A percentile compares a stretch with the other conserved stretches of the same genome.
phyloP scores from a whole-genome alignment of 2,888 invertebrate genomes.

The Drosophila pullipes region DNA sequence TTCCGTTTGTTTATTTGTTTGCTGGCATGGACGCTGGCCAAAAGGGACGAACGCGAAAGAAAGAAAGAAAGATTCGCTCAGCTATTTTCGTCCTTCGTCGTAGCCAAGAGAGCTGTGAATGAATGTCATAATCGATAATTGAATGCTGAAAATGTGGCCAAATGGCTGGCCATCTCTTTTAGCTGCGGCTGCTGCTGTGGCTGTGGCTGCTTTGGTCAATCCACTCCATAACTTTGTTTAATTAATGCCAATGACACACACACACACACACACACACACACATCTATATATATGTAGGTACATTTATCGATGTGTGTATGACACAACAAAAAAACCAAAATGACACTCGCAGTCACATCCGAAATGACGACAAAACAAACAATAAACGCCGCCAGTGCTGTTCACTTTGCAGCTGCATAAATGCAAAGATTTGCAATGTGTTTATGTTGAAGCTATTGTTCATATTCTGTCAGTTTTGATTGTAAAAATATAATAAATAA shows the following conservation, averaged over 20 bases:
- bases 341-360: slow-evolving; percentile 71
- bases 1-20: slow-evolving; percentile 54
- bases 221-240: slow-evolving; percentile 73
- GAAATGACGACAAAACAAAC: slow-evolving; percentile 74
- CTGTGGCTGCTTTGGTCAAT: slow-evolving; percentile 18
- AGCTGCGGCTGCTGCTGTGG: slow-evolving; percentile 16
- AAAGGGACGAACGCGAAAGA: slow-evolving; percentile 6
- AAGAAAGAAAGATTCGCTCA: slow-evolving; percentile 23
- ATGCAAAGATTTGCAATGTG: background rate
- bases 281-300: background rate
- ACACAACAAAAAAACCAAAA: slow-evolving; percentile 42
- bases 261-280: slow-evolving; percentile 25
- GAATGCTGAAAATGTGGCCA: slow-evolving; percentile 69
- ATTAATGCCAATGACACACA: slow-evolving; percentile 71
- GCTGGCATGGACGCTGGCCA: slow-evolving; percentile 39
- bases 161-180: slow-evolving; percentile 29
- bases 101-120: slow-evolving; percentile 66
- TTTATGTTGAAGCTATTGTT: background rate
- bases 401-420: background rate
- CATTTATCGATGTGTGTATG: slow-evolving; percentile 7
- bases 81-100: slow-evolving; percentile 65
- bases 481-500: background rate
- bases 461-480: background rate
- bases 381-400: slow-evolving; percentile 1
- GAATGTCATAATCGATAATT: slow-evolving; percentile 81